Evolutionary conservation across 1,140 invertebrate genomes (phyloP).

Genomic region (Cyclargus thomasi): DNA sequence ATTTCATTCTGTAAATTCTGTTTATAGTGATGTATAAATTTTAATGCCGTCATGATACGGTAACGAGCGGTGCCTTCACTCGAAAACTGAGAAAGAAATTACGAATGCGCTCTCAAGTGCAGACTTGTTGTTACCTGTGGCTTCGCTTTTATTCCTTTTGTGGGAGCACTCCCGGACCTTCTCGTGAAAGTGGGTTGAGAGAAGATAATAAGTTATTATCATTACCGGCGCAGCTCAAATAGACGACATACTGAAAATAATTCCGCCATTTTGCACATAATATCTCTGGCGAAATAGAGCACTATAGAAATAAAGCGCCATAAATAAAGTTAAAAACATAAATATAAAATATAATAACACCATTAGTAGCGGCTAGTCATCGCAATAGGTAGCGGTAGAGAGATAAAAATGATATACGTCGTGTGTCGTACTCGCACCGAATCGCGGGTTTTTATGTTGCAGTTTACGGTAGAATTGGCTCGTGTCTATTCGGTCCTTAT

Average conservation of each 20-base stretch:
- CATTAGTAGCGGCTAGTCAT: constrained; percentile 36
- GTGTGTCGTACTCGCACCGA: constrained; percentile 48
- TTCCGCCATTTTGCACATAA: no score
- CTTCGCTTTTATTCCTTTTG: background rate
- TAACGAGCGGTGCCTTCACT: background rate
- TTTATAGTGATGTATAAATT: constrained; percentile 16
- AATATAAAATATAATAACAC: constrained; percentile 23
- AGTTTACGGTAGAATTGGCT: constrained; percentile 42
- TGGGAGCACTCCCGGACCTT: no score
- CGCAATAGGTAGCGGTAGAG: constrained; percentile 68
- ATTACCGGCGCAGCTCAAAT: no score
- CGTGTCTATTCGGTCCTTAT: constrained; percentile 31
- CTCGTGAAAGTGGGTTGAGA: no score
- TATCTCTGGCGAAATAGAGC: background rate
- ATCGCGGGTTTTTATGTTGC: constrained; percentile 42
- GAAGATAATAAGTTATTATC: no score
- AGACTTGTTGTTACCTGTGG: background rate
- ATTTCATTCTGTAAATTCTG: constrained; percentile 8
- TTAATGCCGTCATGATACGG: constrained; percentile 5
- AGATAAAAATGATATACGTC: constrained; percentile 74
- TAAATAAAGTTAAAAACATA: constrained; percentile 4
- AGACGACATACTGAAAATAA: no score
- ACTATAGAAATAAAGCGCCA: background rate
- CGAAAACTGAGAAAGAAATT: background rate
- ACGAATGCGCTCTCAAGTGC: background rate